Evolutionary conservation across 2,113 vertebrate genomes (phyloP).

Genomic region (Axis porcinus): DNA sequence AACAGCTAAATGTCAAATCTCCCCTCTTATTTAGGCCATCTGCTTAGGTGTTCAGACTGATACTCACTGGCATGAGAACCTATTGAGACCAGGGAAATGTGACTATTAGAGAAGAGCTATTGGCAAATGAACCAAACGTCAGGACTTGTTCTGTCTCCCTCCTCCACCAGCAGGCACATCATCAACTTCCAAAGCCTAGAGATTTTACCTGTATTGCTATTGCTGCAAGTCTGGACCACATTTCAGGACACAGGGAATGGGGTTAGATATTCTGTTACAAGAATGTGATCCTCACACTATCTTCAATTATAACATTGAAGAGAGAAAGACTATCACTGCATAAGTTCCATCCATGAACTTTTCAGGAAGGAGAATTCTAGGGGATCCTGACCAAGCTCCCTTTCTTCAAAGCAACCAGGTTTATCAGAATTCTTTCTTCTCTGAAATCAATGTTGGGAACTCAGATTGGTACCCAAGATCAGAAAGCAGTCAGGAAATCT

Average conservation of each 20-base stretch:
- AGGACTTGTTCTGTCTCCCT: neutral
- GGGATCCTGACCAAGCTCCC: neutral
- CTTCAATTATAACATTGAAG: neutral
- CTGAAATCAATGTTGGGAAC: neutral
- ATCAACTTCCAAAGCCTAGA: neutral
- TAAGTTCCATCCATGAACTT: neutral
- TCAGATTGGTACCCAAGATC: neutral
- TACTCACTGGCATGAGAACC: slow-evolving; percentile 27
- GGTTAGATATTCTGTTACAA: neutral
- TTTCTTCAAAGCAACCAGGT: neutral
- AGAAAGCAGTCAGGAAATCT: neutral
- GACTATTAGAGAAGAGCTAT: neutral
- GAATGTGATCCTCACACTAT: neutral
- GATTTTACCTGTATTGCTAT: neutral
- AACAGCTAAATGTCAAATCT: slow-evolving; percentile 68
- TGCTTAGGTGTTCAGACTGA: slow-evolving; percentile 63
- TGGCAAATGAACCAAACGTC: neutral
- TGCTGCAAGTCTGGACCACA: neutral
- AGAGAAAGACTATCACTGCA: neutral
- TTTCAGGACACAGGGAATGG: neutral
- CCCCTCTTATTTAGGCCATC: slow-evolving; percentile 44
- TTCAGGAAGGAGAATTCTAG: neutral
- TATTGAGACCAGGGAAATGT: neutral
- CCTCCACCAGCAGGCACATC: neutral
- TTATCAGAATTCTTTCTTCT: neutral